These are phyloP conservation scores for Betta splendens DNA, from an alignment of 2,797 vertebrate genomes.

Conservation along the genomic window DNA sequence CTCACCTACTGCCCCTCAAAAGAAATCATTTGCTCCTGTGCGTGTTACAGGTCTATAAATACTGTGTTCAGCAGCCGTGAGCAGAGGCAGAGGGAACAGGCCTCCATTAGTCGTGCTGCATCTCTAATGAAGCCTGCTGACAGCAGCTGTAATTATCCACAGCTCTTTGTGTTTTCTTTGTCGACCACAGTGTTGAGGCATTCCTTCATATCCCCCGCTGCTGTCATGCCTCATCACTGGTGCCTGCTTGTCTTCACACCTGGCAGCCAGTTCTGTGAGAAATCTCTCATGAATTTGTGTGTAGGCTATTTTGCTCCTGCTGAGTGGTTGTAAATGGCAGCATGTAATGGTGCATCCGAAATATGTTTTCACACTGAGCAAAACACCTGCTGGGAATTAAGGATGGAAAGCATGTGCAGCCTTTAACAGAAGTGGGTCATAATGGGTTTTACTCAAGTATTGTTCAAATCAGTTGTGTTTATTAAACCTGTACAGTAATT, in stretches of 20 bases:
- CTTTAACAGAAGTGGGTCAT: background rate
- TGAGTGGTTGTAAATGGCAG: slow-evolving; percentile 9
- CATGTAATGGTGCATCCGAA: slow-evolving; percentile 1
- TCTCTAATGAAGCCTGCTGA: slow-evolving; percentile 65
- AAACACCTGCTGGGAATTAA: background rate
- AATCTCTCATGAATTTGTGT: slow-evolving; percentile 22
- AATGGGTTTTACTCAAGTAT: background rate
- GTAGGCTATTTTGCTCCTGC: slow-evolving; percentile 21
- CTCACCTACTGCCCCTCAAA: no score
- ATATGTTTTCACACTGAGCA: background rate
- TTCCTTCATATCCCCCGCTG: slow-evolving; percentile 37
- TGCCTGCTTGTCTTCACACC: slow-evolving; percentile 39
- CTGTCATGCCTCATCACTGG: slow-evolving; percentile 33
- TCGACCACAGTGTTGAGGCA: slow-evolving; percentile 30
- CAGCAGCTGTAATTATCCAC: slow-evolving; percentile 68
- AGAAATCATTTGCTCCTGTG: no score
- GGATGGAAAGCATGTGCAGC: background rate
- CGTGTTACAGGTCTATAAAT: slow-evolving; percentile 28
- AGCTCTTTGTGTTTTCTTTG: slow-evolving; percentile 62
- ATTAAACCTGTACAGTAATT: no score
- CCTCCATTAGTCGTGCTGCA: slow-evolving; percentile 45
- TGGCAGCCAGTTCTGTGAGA: slow-evolving; percentile 39
- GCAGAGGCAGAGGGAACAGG: slow-evolving; percentile 48
- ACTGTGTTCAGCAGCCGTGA: slow-evolving; percentile 3
- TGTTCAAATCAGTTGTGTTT: no score